Evolutionary conservation across 1,140 invertebrate species (phyloP).

Genomic region (Trichonephila clavipes): DNA sequence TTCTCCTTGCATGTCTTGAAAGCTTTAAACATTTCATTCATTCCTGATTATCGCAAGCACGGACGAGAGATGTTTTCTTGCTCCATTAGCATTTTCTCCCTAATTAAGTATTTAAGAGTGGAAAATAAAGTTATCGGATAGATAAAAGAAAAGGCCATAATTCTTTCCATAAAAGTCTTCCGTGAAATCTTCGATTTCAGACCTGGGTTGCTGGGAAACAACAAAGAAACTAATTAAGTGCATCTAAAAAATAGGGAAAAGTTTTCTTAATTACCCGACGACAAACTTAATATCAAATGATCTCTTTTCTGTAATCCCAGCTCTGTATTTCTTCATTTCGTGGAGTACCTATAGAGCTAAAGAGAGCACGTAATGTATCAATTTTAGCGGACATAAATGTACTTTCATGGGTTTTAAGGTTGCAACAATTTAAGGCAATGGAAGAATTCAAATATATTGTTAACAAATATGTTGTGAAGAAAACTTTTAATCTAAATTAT

Average conservation of each 20-base stretch:
- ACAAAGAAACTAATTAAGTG: constrained; percentile 12
- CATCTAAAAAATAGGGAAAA: neutral
- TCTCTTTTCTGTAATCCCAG: neutral
- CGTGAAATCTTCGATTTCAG: constrained; percentile 28
- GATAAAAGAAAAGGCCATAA: neutral
- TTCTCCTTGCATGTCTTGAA: neutral
- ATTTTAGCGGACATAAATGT: neutral
- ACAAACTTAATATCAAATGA: constrained; percentile 24
- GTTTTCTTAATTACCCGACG: neutral
- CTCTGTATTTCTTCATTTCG: neutral
- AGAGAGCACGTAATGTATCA: neutral
- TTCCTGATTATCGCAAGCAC: neutral
- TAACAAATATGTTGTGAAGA: neutral
- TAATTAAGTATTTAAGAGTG: constrained; percentile 30
- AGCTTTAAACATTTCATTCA: constrained; percentile 35
- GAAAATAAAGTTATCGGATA: neutral
- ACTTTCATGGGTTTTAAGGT: neutral
- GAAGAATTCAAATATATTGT: neutral
- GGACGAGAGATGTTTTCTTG: neutral
- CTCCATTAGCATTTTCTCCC: neutral
- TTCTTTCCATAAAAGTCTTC: neutral
- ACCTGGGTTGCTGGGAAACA: constrained; percentile 7
- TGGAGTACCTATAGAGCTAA: neutral
- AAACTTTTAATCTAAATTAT: neutral
- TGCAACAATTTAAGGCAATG: neutral